Evolutionary conservation across 2,888 invertebrate species (phyloP), one percentile per base, ranked within the genome.

Genomic region (Hyles lineata): DNA sequence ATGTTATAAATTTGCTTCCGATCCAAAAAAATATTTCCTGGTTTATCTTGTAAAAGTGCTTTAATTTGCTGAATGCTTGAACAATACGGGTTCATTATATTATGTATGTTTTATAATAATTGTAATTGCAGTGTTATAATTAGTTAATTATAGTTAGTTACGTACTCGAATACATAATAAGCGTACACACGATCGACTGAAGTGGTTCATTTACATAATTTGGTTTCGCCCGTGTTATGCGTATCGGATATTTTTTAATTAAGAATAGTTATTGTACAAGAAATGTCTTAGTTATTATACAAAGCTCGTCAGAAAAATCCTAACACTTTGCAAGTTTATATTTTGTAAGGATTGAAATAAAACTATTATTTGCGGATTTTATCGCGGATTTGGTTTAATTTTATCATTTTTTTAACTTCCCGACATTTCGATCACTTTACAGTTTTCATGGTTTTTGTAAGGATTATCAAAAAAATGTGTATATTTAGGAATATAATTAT

Each of bases 221-320:
- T 50, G 2, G 60, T 71, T 23, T 52, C 55, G 62, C 29, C 50
- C 23, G 67, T 21, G 32, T n/a, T 15, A 43, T 43, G 63, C 21
- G 67, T 32, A 70, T 50, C 50, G 32, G 21, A 15, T 52, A 62
- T 72, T 61, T 60, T 71, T 43, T 50, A 67, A 67, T 67, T 50
- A 50, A 23, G 43, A 21, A 67, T 43, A 23, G 50, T 67, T 67
- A 67, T 67, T 67, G 23, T 17, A 23, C 17, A 9, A 43, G 17
- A 15, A 43, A 17, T 67, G 23, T 67, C 55, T 63, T 23, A 17
- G 50, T 50, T 67, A 50, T 23, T 50, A 67, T 35, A 21, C 21
- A 35, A 29, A 17, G 3, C 21, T 29, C 29, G 5, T 29, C 5
- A 29, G 29, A 29, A 29, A 29, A 29, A 29, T 0, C 29, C 3